Evolutionary conservation across 2,797 vertebrate species (phyloP).

Genomic region (Sebastes jordani): DNA sequence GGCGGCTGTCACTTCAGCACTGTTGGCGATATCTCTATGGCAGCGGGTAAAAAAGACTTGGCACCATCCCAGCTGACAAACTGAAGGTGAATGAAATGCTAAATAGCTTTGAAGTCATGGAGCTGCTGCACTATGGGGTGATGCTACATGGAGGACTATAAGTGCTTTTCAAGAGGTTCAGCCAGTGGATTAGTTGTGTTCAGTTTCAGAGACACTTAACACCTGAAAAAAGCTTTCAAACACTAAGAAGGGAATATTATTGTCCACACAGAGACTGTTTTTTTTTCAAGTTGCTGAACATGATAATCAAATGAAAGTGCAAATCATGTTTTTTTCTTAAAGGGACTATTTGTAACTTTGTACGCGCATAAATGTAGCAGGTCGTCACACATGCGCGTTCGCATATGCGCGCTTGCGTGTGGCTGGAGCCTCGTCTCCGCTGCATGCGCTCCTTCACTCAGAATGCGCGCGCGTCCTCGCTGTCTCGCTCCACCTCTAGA

Average conservation of each 20-base stretch:
- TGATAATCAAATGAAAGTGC: background rate
- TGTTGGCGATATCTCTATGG: slow-evolving; percentile 29
- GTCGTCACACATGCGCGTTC: too few species aligned
- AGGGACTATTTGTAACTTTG: too few species aligned
- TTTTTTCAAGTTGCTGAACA: background rate
- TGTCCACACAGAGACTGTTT: background rate
- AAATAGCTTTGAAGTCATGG: slow-evolving; percentile 32
- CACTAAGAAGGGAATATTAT: background rate
- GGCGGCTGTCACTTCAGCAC: slow-evolving; percentile 32
- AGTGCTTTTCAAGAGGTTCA: slow-evolving; percentile 13
- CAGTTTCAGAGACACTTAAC: background rate
- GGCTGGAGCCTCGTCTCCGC: too few species aligned
- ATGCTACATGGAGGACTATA: background rate
- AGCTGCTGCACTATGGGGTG: background rate
- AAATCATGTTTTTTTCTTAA: background rate
- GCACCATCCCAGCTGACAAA: slow-evolving; percentile 29
- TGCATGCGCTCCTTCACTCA: too few species aligned
- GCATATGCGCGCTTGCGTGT: too few species aligned
- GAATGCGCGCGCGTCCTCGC: too few species aligned
- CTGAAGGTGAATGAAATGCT: slow-evolving; percentile 41
- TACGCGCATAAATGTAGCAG: too few species aligned
- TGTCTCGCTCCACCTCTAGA: too few species aligned
- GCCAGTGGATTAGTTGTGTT: background rate
- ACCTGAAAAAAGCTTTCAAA: background rate
- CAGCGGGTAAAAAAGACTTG: slow-evolving; percentile 24